phyloP scores from a whole-genome alignment of 92 coral and sea anemone species.

The Zoanthus gigantus region DNA sequence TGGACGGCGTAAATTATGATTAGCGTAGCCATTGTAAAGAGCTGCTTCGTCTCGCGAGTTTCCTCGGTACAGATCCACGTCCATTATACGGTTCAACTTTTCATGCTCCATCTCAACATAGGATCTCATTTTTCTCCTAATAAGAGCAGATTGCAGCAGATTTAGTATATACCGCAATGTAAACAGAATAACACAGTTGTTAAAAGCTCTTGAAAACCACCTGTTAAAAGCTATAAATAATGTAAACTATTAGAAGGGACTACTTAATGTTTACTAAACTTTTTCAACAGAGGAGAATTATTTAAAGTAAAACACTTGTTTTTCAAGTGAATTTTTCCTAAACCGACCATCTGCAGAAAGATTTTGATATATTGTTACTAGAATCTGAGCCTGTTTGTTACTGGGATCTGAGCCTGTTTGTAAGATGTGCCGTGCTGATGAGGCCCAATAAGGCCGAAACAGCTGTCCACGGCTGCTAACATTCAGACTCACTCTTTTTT shows the following conservation, averaged over 20 bases:
- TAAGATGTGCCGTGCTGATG: too few species aligned
- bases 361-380: too few species aligned
- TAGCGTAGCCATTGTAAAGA: not conserved
- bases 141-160: not conserved
- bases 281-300: too few species aligned
- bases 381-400: too few species aligned
- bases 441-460: too few species aligned
- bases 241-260: not conserved
- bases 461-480: too few species aligned
- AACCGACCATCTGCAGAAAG: too few species aligned
- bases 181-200: not conserved
- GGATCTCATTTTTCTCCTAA: slow-evolving; percentile 32
- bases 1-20: not conserved
- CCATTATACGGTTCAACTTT: not conserved
- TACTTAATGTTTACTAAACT: not conserved
- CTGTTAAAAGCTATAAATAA: slow-evolving; percentile 28
- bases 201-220: slow-evolving; percentile 6
- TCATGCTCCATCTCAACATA: slow-evolving; percentile 36
- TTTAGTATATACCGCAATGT: not conserved
- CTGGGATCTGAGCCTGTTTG: too few species aligned
- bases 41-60: slow-evolving; percentile 22
- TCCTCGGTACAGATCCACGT: not conserved
- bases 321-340: too few species aligned
- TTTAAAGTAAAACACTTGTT: too few species aligned
- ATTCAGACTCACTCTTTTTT: too few species aligned